Evolutionary conservation across 2,113 vertebrate species (phyloP).

Genomic region (Cromileptes altivelis): DNA sequence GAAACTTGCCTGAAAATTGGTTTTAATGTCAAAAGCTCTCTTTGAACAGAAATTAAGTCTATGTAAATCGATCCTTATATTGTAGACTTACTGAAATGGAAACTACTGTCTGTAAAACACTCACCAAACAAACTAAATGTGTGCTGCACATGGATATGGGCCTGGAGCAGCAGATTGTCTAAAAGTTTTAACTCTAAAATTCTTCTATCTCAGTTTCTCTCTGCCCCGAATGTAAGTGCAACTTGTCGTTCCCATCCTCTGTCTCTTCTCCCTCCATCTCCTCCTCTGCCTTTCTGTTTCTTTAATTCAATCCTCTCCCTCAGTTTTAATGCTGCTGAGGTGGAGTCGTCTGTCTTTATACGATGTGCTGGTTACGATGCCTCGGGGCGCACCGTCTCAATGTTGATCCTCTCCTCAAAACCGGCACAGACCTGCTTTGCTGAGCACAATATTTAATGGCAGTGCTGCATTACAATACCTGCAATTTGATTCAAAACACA

Average conservation of each 20-base stretch:
- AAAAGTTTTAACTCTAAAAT: background rate
- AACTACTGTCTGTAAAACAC: background rate
- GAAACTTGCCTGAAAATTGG: no score
- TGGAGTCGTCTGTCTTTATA: constrained; percentile 44
- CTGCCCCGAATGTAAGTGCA: background rate
- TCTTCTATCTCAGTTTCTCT: constrained; percentile 1
- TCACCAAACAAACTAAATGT: background rate
- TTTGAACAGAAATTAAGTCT: no score
- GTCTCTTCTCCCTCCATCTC: constrained; percentile 16
- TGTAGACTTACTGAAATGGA: background rate
- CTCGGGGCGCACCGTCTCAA: constrained; percentile 14
- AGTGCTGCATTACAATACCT: background rate
- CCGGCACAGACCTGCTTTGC: constrained; percentile 14
- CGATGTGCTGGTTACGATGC: constrained; percentile 45
- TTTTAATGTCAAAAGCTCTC: background rate
- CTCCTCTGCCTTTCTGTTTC: background rate
- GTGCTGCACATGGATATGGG: background rate
- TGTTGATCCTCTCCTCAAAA: constrained; percentile 30
- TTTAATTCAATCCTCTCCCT: background rate
- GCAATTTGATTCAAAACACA: constrained; percentile 2
- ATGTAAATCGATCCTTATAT: constrained; percentile 10
- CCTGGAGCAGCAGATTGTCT: constrained; percentile 9
- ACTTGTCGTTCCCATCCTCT: background rate
- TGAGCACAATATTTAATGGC: constrained; percentile 17
- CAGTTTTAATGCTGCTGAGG: constrained; percentile 27